These are phyloP conservation scores for Antheraea mylitta DNA, from an alignment of 1,140 invertebrate species.

Conservation along the genomic window DNA sequence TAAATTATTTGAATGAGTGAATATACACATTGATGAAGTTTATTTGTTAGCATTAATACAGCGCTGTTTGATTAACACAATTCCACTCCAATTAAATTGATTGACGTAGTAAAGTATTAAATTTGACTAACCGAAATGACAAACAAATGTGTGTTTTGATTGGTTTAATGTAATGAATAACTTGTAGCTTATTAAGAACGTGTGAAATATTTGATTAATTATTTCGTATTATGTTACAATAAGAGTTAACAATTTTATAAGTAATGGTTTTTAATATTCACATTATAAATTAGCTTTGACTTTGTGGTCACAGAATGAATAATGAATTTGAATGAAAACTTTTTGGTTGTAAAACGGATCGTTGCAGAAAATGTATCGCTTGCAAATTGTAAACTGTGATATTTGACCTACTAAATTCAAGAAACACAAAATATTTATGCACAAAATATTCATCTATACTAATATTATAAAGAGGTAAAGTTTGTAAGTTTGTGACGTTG, in stretches of 20 bases:
- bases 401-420: too few species aligned
- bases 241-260: neutral
- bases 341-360: too few species aligned
- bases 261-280: neutral
- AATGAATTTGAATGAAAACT: too few species aligned
- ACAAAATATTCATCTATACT: too few species aligned
- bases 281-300: neutral
- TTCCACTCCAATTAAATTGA: conserved; percentile 42
- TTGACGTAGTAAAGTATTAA: conserved; percentile 26
- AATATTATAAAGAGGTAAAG: too few species aligned
- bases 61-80: conserved; percentile 20
- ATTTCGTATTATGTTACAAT: neutral
- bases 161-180: neutral
- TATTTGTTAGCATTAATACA: conserved; percentile 18
- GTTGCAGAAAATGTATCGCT: too few species aligned
- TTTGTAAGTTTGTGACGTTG: too few species aligned
- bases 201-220: neutral
- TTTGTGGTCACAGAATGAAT: too few species aligned
- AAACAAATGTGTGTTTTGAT: conserved; percentile 4
- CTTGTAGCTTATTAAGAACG: conserved; percentile 1
- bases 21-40: neutral
- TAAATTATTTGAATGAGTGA: neutral
- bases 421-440: too few species aligned
- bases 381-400: too few species aligned
- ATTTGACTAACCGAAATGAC: conserved; percentile 4